A percentile compares a stretch with the other conserved stretches of the same genome.
These are phyloP conservation scores for Cephus sareptanus DNA, from an alignment of 2,888 invertebrate species.

Conservation along the genomic window DNA sequence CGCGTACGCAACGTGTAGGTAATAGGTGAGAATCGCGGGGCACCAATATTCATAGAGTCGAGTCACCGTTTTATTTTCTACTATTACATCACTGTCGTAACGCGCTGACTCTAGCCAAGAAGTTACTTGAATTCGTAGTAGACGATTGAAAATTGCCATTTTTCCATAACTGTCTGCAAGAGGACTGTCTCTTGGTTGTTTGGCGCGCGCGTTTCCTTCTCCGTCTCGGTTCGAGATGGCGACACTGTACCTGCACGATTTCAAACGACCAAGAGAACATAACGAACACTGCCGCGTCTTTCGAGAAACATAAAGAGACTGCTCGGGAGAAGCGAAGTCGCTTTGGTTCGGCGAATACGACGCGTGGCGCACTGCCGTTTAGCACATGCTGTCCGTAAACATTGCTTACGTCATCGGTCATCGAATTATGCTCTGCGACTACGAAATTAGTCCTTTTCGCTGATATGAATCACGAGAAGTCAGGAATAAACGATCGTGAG, in stretches of 20 bases:
- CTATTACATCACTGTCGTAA: constrained; percentile 43
- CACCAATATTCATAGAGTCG: constrained; percentile 30
- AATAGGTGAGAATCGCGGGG: constrained; percentile 8
- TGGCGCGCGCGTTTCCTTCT: too few species aligned
- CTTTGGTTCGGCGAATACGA: not conserved
- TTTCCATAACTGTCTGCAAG: too few species aligned
- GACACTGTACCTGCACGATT: too few species aligned
- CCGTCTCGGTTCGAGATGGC: too few species aligned
- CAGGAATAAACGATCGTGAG: too few species aligned
- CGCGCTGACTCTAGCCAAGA: not conserved
- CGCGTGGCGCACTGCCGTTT: constrained; percentile 1
- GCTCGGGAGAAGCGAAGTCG: not conserved
- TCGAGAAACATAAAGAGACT: not conserved
- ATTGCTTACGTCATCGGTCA: constrained; percentile 5
- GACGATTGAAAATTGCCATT: too few species aligned
- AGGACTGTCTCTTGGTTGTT: too few species aligned
- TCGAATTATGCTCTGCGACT: not conserved
- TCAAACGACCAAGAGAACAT: too few species aligned
- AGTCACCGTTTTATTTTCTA: constrained; percentile 48
- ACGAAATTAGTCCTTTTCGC: not conserved
- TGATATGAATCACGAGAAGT: not conserved
- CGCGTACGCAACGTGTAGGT: not conserved
- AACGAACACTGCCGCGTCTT: not conserved
- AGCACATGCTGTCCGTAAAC: constrained; percentile 3
- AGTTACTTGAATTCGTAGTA: too few species aligned